phyloP scores from a whole-genome alignment of 2,888 invertebrate genomes.

The Zelleria hepariella region DNA sequence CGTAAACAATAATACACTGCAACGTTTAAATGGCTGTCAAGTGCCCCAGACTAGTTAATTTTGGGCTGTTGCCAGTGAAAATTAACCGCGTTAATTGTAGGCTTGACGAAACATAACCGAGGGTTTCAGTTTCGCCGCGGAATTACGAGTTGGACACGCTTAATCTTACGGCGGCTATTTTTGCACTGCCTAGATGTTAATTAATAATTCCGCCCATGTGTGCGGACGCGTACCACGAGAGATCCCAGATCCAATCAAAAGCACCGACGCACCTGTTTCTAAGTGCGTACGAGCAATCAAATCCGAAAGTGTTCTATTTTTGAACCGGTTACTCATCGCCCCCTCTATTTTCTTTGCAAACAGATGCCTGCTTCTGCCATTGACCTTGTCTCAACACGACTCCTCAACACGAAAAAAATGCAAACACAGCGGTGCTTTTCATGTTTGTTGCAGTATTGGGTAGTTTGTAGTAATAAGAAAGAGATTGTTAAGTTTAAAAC shows the following conservation, averaged over 20 bases:
- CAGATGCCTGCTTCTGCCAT: slow-evolving; percentile 55
- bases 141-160: neutral
- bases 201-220: neutral
- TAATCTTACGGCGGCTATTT: neutral
- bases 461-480: too few relatives aligned
- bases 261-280: slow-evolving; percentile 26
- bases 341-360: slow-evolving; percentile 52
- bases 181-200: neutral
- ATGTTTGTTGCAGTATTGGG: too few relatives aligned
- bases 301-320: slow-evolving; percentile 60
- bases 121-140: neutral
- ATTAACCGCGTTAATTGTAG: neutral
- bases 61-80: neutral
- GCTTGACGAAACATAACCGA: neutral
- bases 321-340: slow-evolving; percentile 50
- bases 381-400: slow-evolving; percentile 47
- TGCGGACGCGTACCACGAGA: neutral
- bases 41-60: neutral
- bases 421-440: neutral
- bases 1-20: neutral
- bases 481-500: too few relatives aligned
- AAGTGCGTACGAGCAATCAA: slow-evolving; percentile 37
- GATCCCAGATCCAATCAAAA: neutral
- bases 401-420: neutral
- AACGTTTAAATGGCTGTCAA: neutral